Conservation (phyloP, 2,888 invertebrate genomes). For the Heteromurus nitidus region DNA sequence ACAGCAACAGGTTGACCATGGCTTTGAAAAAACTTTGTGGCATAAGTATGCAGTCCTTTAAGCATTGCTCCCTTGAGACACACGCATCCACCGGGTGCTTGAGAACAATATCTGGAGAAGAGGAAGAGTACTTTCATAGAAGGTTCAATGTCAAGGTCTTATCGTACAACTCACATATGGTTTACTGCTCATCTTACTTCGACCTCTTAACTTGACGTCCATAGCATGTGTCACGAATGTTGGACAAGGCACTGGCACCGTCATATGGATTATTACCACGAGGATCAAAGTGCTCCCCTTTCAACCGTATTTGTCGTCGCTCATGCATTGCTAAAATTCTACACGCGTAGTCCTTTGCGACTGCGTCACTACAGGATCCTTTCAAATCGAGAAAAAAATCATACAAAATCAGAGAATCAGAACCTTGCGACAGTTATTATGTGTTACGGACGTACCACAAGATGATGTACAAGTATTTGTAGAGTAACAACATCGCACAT, state of each 20-base stretch:
- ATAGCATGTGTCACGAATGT: slow-evolving; percentile 65
- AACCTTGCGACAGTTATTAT: background rate
- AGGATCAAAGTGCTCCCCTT: slow-evolving; percentile 55
- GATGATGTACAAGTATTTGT: slow-evolving; percentile 43
- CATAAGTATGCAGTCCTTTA: slow-evolving; percentile 11
- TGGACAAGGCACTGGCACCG: slow-evolving; percentile 62
- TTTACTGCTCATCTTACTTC: too few species aligned
- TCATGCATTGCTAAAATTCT: slow-evolving; percentile 57
- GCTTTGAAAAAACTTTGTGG: background rate
- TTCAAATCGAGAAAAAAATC: too few species aligned
- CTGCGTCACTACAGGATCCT: slow-evolving; percentile 51
- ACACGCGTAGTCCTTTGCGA: slow-evolving; percentile 54
- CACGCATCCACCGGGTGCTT: background rate
- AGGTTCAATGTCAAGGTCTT: too few species aligned
- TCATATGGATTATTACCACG: slow-evolving; percentile 63
- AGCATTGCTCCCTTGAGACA: slow-evolving; percentile 3
- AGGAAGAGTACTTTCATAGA: background rate
- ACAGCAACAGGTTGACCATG: slow-evolving; percentile 7
- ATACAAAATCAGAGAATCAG: too few species aligned
- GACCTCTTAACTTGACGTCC: slow-evolving; percentile 64
- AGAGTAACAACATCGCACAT: slow-evolving; percentile 61
- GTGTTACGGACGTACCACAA: slow-evolving; percentile 31
- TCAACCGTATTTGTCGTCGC: slow-evolving; percentile 47
- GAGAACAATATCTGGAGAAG: background rate
- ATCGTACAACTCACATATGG: too few species aligned